Conservation (phyloP, 64 coral and sea anemone genomes). For the Catalaphyllia jardinei region DNA sequence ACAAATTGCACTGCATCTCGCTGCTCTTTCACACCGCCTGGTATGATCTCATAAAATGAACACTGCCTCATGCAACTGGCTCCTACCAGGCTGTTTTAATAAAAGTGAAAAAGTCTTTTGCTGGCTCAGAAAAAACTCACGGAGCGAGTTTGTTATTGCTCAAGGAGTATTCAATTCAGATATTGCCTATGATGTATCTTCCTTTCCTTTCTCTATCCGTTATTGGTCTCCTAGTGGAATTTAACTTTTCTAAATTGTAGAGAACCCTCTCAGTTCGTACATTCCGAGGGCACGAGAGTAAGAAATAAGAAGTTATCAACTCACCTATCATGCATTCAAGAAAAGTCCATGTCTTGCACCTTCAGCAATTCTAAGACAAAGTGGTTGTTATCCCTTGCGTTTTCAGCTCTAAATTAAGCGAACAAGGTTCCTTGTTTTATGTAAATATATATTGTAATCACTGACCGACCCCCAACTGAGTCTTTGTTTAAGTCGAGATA, state of each 20-base stretch:
- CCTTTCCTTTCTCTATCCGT: background rate
- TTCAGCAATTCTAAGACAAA: background rate
- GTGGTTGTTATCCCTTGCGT: background rate
- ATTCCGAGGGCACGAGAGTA: background rate
- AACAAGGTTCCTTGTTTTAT: background rate
- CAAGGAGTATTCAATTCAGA: too few species aligned
- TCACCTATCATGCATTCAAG: background rate
- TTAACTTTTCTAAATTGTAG: background rate
- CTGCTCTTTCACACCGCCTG: background rate
- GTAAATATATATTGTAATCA: background rate
- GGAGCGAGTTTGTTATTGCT: too few species aligned
- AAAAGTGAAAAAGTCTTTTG: background rate
- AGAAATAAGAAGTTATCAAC: background rate
- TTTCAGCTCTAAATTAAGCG: background rate
- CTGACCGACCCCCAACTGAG: background rate
- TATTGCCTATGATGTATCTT: too few species aligned
- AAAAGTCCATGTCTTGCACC: background rate
- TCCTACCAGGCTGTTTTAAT: constrained; percentile 7
- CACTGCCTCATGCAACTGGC: background rate
- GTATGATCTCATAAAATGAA: constrained; percentile 15
- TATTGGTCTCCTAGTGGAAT: background rate
- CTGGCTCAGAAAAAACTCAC: too few species aligned
- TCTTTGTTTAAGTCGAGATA: background rate
- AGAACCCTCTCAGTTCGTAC: background rate
- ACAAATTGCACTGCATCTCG: background rate